A percentile compares a stretch with the other conserved stretches of the same genome.
phyloP scores from a whole-genome alignment of 2,113 vertebrate genomes.

The Xiphorhynchus elegans region DNA sequence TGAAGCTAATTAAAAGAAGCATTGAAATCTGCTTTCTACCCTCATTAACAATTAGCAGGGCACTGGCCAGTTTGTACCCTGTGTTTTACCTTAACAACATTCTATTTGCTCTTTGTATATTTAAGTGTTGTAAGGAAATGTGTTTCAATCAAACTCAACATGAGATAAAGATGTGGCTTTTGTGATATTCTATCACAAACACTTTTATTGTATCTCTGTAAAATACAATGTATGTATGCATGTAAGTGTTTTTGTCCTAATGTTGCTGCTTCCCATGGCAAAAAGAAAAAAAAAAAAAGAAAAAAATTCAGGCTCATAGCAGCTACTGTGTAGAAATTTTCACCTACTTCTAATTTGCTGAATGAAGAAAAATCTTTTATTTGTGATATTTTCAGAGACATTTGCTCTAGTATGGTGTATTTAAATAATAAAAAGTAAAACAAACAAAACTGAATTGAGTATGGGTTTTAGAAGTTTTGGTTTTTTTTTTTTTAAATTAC shows the following conservation, averaged over 20 bases:
- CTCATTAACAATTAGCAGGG: conserved; percentile 91
- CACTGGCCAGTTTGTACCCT: conserved; percentile 86
- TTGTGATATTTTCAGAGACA: conserved; percentile 99
- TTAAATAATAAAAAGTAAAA: conserved; percentile 99
- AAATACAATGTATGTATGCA: conserved; percentile 99
- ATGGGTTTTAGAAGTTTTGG: conserved; percentile 69
- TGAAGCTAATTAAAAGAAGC: conserved; percentile 89
- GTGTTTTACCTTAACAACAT: conserved; percentile 92
- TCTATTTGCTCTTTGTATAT: conserved; percentile 98
- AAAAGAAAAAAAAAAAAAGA: conserved; percentile 69
- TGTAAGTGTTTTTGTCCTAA: conserved; percentile 97
- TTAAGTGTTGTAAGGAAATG: conserved; percentile 98
- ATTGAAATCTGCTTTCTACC: conserved; percentile 88
- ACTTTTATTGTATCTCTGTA: conserved; percentile 99
- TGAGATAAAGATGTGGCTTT: conserved; percentile 91
- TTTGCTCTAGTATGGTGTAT: conserved; percentile 99
- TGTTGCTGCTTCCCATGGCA: conserved; percentile 89
- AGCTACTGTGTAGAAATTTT: conserved; percentile 92
- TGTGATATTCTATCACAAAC: conserved; percentile 95
- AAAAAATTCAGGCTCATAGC: conserved; percentile 85
- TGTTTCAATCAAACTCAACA: conserved; percentile 87
- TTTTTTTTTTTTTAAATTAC: background rate
- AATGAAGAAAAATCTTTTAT: conserved; percentile 99
- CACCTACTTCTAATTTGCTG: conserved; percentile 96
- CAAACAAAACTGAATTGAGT: conserved; percentile 79